Percentiles rank a stretch among this genome's conserved stretches.
phyloP scores from a whole-genome alignment of 35 echinoderm and acorn worm species.

The Patiria miniata region DNA sequence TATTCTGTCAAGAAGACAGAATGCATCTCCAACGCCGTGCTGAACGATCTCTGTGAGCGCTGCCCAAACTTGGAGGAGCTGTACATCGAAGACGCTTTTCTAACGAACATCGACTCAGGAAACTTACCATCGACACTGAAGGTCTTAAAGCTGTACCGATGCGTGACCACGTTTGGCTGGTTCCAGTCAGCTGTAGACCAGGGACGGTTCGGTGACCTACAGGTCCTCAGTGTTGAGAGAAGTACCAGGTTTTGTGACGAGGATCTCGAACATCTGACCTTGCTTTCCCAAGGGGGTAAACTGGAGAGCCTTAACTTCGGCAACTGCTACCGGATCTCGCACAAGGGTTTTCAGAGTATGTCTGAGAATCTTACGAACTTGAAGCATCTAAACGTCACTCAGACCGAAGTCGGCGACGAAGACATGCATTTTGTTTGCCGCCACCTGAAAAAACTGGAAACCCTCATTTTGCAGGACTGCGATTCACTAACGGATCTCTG shows the following conservation, averaged over 20 bases:
- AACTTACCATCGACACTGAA: slow-evolving; percentile 45
- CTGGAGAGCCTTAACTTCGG: slow-evolving; percentile 32
- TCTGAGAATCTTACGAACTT: slow-evolving; percentile 15
- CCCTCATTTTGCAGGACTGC: slow-evolving; percentile 31
- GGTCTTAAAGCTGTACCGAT: slow-evolving; percentile 32
- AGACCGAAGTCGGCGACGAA: slow-evolving; percentile 34
- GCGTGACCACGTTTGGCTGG: slow-evolving; percentile 47
- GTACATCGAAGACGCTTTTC: slow-evolving; percentile 32
- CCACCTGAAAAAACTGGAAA: slow-evolving; percentile 18
- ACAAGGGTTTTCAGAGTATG: slow-evolving; percentile 16
- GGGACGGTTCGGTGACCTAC: slow-evolving; percentile 10
- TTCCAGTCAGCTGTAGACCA: slow-evolving; percentile 36
- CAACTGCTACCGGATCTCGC: slow-evolving; percentile 52
- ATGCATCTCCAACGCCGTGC: slow-evolving; percentile 62
- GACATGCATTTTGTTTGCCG: slow-evolving; percentile 49
- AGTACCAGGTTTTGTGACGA: slow-evolving; percentile 34
- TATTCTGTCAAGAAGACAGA: slow-evolving; percentile 64
- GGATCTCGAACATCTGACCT: slow-evolving; percentile 30
- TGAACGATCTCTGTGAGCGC: slow-evolving; percentile 46
- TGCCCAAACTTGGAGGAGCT: slow-evolving; percentile 57
- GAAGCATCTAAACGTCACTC: slow-evolving; percentile 14
- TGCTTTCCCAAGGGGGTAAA: neutral
- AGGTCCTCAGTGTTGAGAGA: slow-evolving; percentile 32
- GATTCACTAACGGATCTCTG: slow-evolving; percentile 1
- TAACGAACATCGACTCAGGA: slow-evolving; percentile 27